Base-by-base conservation (phyloP, 2,888 invertebrate genomes). In the Nomada goodeniana region DNA sequence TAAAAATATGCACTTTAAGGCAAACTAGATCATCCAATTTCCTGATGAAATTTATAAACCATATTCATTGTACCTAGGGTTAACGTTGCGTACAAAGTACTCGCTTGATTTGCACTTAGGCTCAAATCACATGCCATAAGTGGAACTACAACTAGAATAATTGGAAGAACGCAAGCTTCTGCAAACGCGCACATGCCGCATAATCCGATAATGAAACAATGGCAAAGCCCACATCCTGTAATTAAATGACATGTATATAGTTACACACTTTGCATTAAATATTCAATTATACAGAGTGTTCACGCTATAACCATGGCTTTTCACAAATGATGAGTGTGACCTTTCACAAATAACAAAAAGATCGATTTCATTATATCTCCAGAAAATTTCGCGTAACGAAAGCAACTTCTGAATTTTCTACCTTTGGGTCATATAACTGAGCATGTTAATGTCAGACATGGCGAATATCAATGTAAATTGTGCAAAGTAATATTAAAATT, bases 191-290 rank as follows among this genome's bases (percentile, higher is more conserved):
- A 87, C 65, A 91, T 69, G 7, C 90, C 88, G 50, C 90, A 91
- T 1, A 91, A 63, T 52, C 84, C 84, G 23, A 91, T 72, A 47
- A 90, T 68, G 59, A 90, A 89, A 70, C 86, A 89, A 70, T 91
- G 85, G 72, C 86, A 91, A 2, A 85, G 65, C 23, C 91, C 91
- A 90, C 91, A 91, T 82, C 91, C 91, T 91, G 74, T 53, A 74
- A 79, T 60, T n/a, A 53, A 53, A 29, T 71, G 7, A 36, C 7
- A 7, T 36, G 7, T 47, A 78, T 52, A 80, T 52, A 59, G 13
- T 23, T 3, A 4, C n/a, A 50, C 26, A 57, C 36, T 36, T 74
- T 61, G 44, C 26, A 29, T 55, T 29, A 5, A 42, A 42, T 36
- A 23, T 9, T 53, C 18, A 60, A 60, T 36, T 36, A 36, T 59